Evolutionary conservation across 2,113 vertebrate genomes (phyloP).

Genomic region (Tyrannus savana): DNA sequence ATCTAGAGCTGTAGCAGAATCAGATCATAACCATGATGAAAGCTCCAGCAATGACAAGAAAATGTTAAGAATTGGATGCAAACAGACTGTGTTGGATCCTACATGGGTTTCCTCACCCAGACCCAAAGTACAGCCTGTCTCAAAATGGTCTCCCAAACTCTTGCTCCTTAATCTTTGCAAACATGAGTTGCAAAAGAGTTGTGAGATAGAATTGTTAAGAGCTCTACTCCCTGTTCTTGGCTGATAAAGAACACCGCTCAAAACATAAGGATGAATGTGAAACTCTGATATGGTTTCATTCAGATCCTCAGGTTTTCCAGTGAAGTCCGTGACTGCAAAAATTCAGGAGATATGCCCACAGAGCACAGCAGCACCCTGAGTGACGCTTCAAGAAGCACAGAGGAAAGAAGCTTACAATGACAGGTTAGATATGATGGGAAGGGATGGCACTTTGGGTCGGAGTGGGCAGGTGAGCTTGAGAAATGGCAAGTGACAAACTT

Average conservation of each 20-base stretch:
- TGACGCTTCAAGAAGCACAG: fast-evolving
- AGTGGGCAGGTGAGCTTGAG: not conserved
- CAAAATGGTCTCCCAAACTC: not conserved
- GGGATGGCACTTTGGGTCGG: fast-evolving
- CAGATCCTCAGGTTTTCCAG: not conserved
- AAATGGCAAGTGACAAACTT: not conserved
- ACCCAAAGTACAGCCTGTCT: not conserved
- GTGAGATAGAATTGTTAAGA: not conserved
- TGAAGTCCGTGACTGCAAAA: not conserved
- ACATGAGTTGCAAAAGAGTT: not conserved
- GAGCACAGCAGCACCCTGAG: not conserved
- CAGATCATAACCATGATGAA: not conserved
- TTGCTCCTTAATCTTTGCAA: not conserved
- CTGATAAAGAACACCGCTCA: not conserved
- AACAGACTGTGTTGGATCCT: not conserved
- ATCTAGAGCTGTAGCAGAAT: not conserved
- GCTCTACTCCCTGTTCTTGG: not conserved
- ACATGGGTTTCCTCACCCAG: not conserved
- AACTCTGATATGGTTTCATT: not conserved
- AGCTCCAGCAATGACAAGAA: not conserved
- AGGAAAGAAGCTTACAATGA: not conserved
- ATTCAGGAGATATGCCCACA: not conserved
- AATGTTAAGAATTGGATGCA: not conserved
- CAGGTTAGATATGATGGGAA: not conserved
- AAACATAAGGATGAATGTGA: not conserved